Percentiles rank a stretch among this genome's conserved stretches.
These are phyloP conservation scores for Brotula barbata DNA, from an alignment of 2,797 vertebrate species.

Conservation along the genomic window DNA sequence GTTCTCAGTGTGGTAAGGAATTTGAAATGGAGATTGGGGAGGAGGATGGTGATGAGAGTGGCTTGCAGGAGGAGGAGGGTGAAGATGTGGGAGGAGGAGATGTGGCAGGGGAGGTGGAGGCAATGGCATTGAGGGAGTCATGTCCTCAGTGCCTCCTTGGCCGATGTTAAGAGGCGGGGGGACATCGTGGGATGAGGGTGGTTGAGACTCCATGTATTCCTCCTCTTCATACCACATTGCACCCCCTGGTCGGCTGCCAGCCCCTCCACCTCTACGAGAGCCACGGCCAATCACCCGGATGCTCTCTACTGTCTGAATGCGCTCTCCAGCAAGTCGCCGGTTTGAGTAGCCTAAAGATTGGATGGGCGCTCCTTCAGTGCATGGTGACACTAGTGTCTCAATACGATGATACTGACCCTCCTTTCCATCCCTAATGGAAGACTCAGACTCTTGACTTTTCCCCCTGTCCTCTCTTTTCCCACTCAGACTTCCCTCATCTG, in stretches of 20 bases:
- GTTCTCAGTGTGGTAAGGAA: slow-evolving; percentile 74
- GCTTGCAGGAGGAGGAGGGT: slow-evolving; percentile 66
- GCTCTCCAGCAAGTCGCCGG: slow-evolving; percentile 85
- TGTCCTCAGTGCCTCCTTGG: slow-evolving; percentile 55
- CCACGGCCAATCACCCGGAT: slow-evolving; percentile 89
- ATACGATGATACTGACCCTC: slow-evolving; percentile 89
- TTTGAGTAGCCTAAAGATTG: slow-evolving; percentile 87
- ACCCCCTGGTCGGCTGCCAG: slow-evolving; percentile 68
- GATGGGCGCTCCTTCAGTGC: slow-evolving; percentile 83
- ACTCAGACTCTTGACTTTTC: slow-evolving; percentile 40
- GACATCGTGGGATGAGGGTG: slow-evolving; percentile 52
- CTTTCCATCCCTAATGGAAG: slow-evolving; percentile 57
- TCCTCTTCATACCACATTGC: slow-evolving; percentile 82
- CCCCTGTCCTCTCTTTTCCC: slow-evolving; percentile 63
- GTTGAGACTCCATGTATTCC: slow-evolving; percentile 75
- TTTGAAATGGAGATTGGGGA: slow-evolving; percentile 72
- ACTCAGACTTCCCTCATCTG: slow-evolving; percentile 63
- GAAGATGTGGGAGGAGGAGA: slow-evolving; percentile 66
- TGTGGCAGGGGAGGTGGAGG: slow-evolving; percentile 65
- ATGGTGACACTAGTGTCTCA: slow-evolving; percentile 89
- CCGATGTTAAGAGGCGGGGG: slow-evolving; percentile 62
- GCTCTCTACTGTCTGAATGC: slow-evolving; percentile 95
- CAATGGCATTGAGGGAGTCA: slow-evolving; percentile 52
- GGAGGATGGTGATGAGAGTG: slow-evolving; percentile 63
- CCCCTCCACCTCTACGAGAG: slow-evolving; percentile 72